Evolutionary conservation across 2,113 vertebrate species (phyloP).

Genomic region (Cyprinus carpio): DNA sequence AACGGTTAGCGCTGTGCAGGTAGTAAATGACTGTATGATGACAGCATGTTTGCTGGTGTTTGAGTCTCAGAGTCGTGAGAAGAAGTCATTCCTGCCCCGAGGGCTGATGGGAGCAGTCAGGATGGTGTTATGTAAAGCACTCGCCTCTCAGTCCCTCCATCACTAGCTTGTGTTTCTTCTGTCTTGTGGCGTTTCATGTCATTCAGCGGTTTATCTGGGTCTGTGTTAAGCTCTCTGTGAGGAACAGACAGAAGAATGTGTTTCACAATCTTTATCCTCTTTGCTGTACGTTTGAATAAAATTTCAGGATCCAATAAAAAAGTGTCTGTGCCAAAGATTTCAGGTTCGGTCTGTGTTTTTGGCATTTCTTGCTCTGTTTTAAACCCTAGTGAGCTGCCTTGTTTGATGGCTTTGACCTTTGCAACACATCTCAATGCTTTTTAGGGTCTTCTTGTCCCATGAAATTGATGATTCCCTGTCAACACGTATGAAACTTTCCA

Average conservation of each 20-base stretch:
- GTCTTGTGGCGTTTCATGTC: conserved; percentile 1
- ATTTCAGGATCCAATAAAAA: neutral
- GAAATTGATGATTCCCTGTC: neutral
- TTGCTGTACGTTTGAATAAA: neutral
- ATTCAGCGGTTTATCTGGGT: neutral
- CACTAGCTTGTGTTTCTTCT: conserved; percentile 36
- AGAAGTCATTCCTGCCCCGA: neutral
- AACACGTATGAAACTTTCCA: neutral
- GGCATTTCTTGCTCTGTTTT: neutral
- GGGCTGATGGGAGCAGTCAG: conserved; percentile 34
- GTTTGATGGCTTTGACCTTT: neutral
- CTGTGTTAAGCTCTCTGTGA: neutral
- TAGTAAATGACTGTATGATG: neutral
- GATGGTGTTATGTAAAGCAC: conserved; percentile 39
- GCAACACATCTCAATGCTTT: neutral
- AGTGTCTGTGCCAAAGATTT: neutral
- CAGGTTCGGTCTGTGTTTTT: neutral
- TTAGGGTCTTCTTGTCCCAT: no score
- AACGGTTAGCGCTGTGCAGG: neutral
- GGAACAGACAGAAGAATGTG: neutral
- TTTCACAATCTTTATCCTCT: neutral
- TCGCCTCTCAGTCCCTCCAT: conserved; percentile 47
- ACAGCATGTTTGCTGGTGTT: neutral
- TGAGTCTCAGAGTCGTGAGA: neutral
- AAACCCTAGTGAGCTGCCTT: neutral